Percentiles rank a stretch among this genome's conserved stretches.
Conservation (phyloP, 2,888 invertebrate genomes). For the Yponomeuta cagnagella region DNA sequence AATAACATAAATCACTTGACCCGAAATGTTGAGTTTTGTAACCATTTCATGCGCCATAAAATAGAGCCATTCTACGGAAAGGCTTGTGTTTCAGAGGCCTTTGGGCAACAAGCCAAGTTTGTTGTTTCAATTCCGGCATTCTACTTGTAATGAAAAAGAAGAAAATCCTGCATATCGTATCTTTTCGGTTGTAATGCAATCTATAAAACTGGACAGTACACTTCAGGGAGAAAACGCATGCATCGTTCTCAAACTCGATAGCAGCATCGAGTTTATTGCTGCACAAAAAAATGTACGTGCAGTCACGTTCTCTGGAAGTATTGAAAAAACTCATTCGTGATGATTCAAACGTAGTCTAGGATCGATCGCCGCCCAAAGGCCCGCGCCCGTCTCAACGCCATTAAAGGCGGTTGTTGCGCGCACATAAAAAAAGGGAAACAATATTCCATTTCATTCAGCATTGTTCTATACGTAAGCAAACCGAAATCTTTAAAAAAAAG, state of each 20-base stretch:
- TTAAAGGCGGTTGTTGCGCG: slow-evolving; percentile 11
- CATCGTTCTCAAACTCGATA: background rate
- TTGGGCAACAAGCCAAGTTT: slow-evolving; percentile 33
- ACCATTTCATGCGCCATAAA: slow-evolving; percentile 24
- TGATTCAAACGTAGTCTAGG: slow-evolving; percentile 2
- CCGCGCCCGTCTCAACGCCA: slow-evolving; percentile 24
- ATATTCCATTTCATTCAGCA: too few species aligned
- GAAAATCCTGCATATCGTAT: slow-evolving; percentile 1
- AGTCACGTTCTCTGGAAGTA: background rate
- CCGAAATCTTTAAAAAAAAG: too few species aligned
- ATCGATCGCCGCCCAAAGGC: slow-evolving; percentile 10
- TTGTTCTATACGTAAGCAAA: too few species aligned
- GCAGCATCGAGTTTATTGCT: background rate
- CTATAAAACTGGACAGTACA: slow-evolving; percentile 6
- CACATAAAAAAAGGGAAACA: slow-evolving; percentile 7
- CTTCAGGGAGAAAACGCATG: background rate
- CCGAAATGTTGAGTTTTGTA: slow-evolving; percentile 10
- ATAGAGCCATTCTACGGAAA: slow-evolving; percentile 17
- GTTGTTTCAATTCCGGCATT: slow-evolving; percentile 31
- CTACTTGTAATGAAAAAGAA: slow-evolving; percentile 24
- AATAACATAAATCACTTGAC: slow-evolving; percentile 2
- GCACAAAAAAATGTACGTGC: background rate
- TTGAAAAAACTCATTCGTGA: slow-evolving; percentile 7
- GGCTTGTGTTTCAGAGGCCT: slow-evolving; percentile 23
- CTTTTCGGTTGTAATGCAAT: slow-evolving; percentile 11